A percentile compares a stretch with the other conserved stretches of the same genome.
Evolutionary conservation across 2,113 vertebrate species (phyloP).

Genomic region (Neofelis nebulosa): DNA sequence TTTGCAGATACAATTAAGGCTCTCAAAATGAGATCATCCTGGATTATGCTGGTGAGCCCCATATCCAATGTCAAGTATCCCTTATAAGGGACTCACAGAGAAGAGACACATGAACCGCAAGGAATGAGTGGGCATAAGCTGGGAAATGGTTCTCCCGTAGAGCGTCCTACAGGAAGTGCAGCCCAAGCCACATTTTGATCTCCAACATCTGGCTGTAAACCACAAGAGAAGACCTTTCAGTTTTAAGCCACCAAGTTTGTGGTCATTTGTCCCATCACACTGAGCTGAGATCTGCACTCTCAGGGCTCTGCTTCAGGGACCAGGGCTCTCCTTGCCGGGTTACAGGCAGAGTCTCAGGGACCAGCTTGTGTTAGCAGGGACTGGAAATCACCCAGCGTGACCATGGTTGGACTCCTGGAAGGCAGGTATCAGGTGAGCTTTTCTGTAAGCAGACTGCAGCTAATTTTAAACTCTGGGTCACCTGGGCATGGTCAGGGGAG

Average conservation of each 20-base stretch:
- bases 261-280: neutral
- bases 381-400: constrained; percentile 16
- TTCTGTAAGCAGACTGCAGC: constrained; percentile 74
- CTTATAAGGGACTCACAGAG: neutral
- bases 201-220: neutral
- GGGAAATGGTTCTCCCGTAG: too few relatives aligned
- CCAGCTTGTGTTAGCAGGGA: neutral
- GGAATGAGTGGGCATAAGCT: neutral
- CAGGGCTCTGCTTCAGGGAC: neutral
- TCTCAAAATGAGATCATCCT: neutral
- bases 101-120: neutral
- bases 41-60: neutral
- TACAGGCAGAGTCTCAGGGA: neutral
- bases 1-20: neutral
- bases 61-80: neutral
- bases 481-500: constrained; percentile 68
- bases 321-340: neutral
- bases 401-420: constrained; percentile 1
- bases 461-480: constrained; percentile 87
- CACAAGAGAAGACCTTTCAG: neutral
- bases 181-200: neutral
- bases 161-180: accelerated
- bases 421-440: constrained; percentile 77
- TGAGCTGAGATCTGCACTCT: neutral
- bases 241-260: neutral